phyloP scores from a whole-genome alignment of 2,888 invertebrate genomes.

The Micropterix aruncella region DNA sequence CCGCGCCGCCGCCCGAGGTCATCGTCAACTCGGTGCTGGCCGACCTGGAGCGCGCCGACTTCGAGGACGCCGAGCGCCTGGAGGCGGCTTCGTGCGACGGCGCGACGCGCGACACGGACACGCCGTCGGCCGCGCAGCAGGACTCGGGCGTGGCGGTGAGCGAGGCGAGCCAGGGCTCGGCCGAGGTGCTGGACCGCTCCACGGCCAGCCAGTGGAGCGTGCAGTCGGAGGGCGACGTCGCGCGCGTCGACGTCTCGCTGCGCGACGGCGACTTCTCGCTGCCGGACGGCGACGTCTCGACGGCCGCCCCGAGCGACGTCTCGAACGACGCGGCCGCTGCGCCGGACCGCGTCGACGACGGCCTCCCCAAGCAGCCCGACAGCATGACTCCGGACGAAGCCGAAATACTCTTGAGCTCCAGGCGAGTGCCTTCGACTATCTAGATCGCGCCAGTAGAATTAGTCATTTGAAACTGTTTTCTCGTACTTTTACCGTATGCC shows the following conservation, averaged over 20 bases:
- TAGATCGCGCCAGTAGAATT: too few relatives aligned
- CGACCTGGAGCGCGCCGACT: slow-evolving; percentile 21
- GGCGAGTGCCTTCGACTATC: slow-evolving; percentile 39
- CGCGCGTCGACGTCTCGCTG: slow-evolving; percentile 8
- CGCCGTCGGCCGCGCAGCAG: slow-evolving; percentile 34
- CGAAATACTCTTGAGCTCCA: slow-evolving; percentile 72
- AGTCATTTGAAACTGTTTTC: background rate
- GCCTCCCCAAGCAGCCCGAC: slow-evolving; percentile 22
- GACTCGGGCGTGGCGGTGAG: slow-evolving; percentile 40
- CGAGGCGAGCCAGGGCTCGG: slow-evolving; percentile 38
- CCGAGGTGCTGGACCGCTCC: slow-evolving; percentile 41
- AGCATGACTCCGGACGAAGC: slow-evolving; percentile 76
- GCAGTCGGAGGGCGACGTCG: slow-evolving; percentile 11
- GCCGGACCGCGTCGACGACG: slow-evolving; percentile 38
- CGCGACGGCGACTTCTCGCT: slow-evolving; percentile 16
- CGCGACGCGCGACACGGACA: slow-evolving; percentile 23
- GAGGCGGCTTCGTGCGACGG: slow-evolving; percentile 12
- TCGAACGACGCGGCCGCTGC: slow-evolving; percentile 29
- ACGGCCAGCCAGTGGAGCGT: slow-evolving; percentile 42
- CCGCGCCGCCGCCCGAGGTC: slow-evolving; percentile 10
- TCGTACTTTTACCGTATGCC: background rate
- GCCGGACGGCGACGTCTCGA: slow-evolving; percentile 14
- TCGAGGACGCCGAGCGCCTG: slow-evolving; percentile 9
- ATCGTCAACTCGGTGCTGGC: slow-evolving; percentile 21
- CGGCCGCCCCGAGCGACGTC: slow-evolving; percentile 15